These are phyloP conservation scores for Rhegmatorhina hoffmannsi DNA, from an alignment of 2,113 vertebrate species.

Conservation along the genomic window DNA sequence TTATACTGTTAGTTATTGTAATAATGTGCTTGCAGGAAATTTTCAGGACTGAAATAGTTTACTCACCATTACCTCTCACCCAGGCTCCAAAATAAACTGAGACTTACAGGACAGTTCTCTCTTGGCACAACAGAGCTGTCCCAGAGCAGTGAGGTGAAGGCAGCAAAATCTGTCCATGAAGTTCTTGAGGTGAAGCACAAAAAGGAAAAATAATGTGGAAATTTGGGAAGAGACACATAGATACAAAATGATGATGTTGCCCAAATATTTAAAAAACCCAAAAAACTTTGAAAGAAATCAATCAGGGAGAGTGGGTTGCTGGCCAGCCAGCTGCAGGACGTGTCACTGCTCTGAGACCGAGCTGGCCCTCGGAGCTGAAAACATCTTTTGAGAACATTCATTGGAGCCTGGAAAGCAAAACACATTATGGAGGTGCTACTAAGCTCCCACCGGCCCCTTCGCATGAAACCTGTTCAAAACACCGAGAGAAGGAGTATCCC, in stretches of 20 bases:
- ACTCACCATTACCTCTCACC: background rate
- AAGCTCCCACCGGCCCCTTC: background rate
- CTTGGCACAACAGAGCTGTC: background rate
- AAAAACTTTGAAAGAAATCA: background rate
- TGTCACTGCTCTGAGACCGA: background rate
- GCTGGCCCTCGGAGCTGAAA: too few relatives aligned
- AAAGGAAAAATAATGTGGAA: background rate
- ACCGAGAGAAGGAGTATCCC: fast-evolving
- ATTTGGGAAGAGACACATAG: fast-evolving
- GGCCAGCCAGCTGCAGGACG: background rate
- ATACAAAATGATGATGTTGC: background rate
- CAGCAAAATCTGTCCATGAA: background rate
- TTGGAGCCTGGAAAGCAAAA: background rate
- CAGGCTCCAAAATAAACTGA: background rate
- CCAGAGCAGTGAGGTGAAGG: background rate
- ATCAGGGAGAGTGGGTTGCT: background rate
- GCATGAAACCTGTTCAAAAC: background rate
- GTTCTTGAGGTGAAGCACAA: background rate
- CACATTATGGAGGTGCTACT: fast-evolving
- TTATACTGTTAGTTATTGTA: background rate
- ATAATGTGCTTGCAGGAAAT: background rate
- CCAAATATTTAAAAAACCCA: background rate
- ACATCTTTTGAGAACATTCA: background rate
- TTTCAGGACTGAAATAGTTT: background rate
- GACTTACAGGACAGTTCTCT: background rate